These are phyloP conservation scores for Catocala nupta DNA, from an alignment of 2,888 invertebrate species.

Conservation along the genomic window DNA sequence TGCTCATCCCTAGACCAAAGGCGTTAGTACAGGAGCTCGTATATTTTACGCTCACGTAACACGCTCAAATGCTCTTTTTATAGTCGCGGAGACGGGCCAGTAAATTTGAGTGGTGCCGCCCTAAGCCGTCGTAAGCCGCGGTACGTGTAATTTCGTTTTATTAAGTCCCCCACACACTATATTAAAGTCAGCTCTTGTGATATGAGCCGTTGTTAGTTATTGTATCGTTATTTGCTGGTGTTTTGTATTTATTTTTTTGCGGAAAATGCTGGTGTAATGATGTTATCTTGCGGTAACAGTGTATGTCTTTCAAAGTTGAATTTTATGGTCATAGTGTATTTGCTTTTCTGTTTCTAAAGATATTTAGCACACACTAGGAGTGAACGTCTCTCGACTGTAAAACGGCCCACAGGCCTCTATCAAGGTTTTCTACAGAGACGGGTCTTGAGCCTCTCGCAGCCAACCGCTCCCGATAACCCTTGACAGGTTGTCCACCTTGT, in stretches of 20 bases:
- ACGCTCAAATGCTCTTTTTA: constrained; percentile 71
- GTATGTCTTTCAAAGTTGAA: too few relatives aligned
- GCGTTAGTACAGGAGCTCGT: constrained; percentile 43
- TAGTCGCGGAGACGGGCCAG: constrained; percentile 68
- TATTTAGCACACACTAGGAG: too few relatives aligned
- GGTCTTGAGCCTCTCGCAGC: too few relatives aligned
- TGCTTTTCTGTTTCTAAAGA: too few relatives aligned
- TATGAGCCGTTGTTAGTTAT: constrained; percentile 50
- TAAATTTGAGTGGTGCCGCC: constrained; percentile 73
- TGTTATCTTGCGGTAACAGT: background rate
- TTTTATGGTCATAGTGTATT: too few relatives aligned
- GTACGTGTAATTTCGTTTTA: constrained; percentile 74
- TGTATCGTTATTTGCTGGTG: constrained; percentile 34
- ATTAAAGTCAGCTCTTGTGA: constrained; percentile 54
- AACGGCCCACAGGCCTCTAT: too few relatives aligned
- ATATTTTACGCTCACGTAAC: constrained; percentile 65
- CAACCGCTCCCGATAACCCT: too few relatives aligned
- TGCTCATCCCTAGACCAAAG: constrained; percentile 31
- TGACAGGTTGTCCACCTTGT: too few relatives aligned
- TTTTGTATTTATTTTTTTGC: constrained; percentile 19
- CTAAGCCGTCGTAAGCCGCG: constrained; percentile 63
- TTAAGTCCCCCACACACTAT: constrained; percentile 69
- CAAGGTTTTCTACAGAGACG: too few relatives aligned
- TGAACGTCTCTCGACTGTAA: too few relatives aligned
- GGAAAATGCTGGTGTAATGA: background rate